Percentiles rank a stretch among this genome's conserved stretches.
phyloP scores from a whole-genome alignment of 2,888 invertebrate genomes.

The Baronia brevicornis region DNA sequence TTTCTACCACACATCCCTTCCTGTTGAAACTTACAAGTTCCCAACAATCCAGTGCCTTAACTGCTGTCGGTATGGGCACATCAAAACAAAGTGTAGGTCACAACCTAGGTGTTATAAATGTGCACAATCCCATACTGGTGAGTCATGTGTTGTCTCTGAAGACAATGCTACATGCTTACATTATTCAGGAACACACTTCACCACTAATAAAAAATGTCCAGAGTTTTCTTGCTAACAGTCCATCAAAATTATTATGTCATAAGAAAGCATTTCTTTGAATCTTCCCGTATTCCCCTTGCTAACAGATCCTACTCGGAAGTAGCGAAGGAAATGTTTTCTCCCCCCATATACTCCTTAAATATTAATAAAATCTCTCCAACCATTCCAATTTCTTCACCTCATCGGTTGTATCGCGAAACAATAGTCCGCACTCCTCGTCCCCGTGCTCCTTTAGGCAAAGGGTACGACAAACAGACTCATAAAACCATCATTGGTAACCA shows the following conservation, averaged over 20 bases:
- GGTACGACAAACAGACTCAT: conserved; percentile 1
- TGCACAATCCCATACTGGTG: conserved; percentile 12
- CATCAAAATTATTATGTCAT: conserved; percentile 12
- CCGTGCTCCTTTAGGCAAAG: not conserved
- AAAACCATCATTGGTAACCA: too few species aligned
- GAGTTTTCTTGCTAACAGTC: conserved; percentile 10
- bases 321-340: too few species aligned
- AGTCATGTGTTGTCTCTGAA: conserved; percentile 4
- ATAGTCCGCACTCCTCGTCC: conserved; percentile 4
- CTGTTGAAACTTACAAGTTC: conserved; percentile 3
- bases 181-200: conserved; percentile 8
- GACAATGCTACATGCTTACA: conserved; percentile 3
- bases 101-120: conserved; percentile 13
- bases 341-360: too few species aligned
- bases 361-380: too few species aligned
- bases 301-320: too few species aligned
- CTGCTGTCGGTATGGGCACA: conserved; percentile 16
- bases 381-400: too few species aligned
- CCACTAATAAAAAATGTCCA: conserved; percentile 11
- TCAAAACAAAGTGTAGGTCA: conserved; percentile 10
- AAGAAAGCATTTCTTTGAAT: conserved; percentile 5
- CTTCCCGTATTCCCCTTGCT: too few species aligned
- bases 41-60: conserved; percentile 15
- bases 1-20: not conserved
- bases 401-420: conserved; percentile 2